Evolutionary conservation across 2,797 vertebrate genomes (phyloP).

Genomic region (Stomatorhinus walkeri): DNA sequence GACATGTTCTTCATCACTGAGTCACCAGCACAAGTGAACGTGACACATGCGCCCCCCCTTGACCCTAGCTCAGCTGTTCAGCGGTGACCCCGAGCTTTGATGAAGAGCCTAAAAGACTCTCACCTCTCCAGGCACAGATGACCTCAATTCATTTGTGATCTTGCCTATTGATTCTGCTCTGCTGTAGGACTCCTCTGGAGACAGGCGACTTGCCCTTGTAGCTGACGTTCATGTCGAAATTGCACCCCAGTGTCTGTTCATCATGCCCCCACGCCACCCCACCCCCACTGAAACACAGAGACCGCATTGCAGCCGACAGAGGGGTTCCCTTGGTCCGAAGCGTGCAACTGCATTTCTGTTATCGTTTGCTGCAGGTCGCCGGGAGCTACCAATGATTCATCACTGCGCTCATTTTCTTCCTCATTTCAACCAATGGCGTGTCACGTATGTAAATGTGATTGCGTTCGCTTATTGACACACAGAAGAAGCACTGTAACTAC

Average conservation of each 20-base stretch:
- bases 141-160: slow-evolving; percentile 67
- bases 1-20: neutral
- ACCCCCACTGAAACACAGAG: slow-evolving; percentile 26
- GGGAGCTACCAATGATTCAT: slow-evolving; percentile 56
- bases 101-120: slow-evolving; percentile 41
- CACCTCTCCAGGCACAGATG: slow-evolving; percentile 58
- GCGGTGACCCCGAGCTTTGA: neutral
- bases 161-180: slow-evolving; percentile 57
- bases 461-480: neutral
- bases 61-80: neutral
- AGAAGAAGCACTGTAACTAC: neutral
- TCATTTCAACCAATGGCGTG: slow-evolving; percentile 48
- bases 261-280: slow-evolving; percentile 25
- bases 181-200: slow-evolving; percentile 37
- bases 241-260: slow-evolving; percentile 37
- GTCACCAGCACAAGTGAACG: neutral
- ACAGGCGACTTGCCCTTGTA: slow-evolving; percentile 46
- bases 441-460: neutral
- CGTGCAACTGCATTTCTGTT: slow-evolving; percentile 47
- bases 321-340: neutral
- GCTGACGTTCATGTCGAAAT: slow-evolving; percentile 43
- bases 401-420: slow-evolving; percentile 50
- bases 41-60: neutral
- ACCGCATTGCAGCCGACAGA: neutral
- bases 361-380: slow-evolving; percentile 51